phyloP scores from a whole-genome alignment of 2,113 vertebrate species.

The Mola mola region DNA sequence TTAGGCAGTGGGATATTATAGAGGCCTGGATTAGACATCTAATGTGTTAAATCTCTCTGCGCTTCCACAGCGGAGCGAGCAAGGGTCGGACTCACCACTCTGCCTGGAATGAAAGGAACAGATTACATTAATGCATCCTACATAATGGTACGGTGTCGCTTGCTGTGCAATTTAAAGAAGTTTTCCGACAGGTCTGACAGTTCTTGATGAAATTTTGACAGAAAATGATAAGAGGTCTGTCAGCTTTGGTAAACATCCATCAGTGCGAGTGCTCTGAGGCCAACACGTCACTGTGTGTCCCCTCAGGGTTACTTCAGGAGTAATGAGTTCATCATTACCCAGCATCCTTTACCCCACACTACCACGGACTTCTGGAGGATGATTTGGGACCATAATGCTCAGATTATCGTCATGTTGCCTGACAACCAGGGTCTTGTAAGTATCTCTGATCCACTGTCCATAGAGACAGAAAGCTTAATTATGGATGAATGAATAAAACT shows the following conservation, averaged over 20 bases:
- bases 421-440: constrained; percentile 96
- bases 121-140: constrained; percentile 99
- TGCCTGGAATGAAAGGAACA: constrained; percentile 97
- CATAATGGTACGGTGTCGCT: constrained; percentile 89
- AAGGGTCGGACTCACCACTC: constrained; percentile 92
- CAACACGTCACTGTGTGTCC: constrained; percentile 55
- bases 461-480: neutral
- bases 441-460: neutral
- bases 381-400: constrained; percentile 99
- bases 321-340: constrained; percentile 98
- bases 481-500: neutral
- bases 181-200: neutral
- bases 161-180: neutral
- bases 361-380: constrained; percentile 99
- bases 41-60: constrained; percentile 54
- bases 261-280: neutral
- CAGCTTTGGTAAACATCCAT: constrained; percentile 2
- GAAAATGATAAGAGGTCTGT: constrained; percentile 2
- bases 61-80: constrained; percentile 90
- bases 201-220: neutral
- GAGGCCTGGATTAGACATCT: constrained; percentile 45
- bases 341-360: constrained; percentile 97
- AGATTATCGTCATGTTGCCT: constrained; percentile 98
- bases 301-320: constrained; percentile 96
- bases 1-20: constrained; percentile 57